Evolutionary conservation across 2,113 vertebrate genomes (phyloP), one percentile per base, ranked within the genome.

Genomic region (Microtus ochrogaster): DNA sequence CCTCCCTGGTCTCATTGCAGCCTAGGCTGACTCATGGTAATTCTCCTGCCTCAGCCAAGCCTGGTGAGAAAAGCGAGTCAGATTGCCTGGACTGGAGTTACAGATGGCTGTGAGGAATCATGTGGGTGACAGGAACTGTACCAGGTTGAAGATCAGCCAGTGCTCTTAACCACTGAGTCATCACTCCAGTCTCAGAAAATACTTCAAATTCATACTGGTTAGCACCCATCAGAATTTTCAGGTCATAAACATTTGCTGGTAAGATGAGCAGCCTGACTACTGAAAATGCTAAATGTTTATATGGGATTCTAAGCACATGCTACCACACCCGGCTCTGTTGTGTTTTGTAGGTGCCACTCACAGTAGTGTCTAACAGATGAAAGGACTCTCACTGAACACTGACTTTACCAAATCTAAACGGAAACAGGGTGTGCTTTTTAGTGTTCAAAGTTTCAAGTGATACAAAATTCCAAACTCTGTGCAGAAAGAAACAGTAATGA

Each of bases 381-480:
- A 44, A 11, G 26, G 26, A 72, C 44, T 55, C 11, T 68, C 39
- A 74, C 5, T 24, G 2, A 82, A 52, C 14, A 17, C n/a, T 16
- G 68, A 44, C 74, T 95, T 90, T 66, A 90, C 28, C 63, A 87
- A 96, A 93, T 33, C n/a, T 87, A 95, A 93, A 83, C 33, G 39
- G 28, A 91, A 96, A 97, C 55, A 52, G 91, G 1, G 39, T 68
- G 39, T 81, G 17, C 55, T 89, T 58, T 95, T 52, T 79, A 84
- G 12, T 94, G 21, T 89, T 90, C 74, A 26, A 92, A 86, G 79
- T 86, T 58, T 30, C 33, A 95, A 87, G 47, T 66, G 41, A 96
- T 68, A 94, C 13, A 96, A 33, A 47, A 94, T 94, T 95, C 93
- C 91, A 72, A 96, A 85, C 41, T 78, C 28, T 88, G 58, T 58